These are phyloP conservation scores for Gila robusta DNA, from an alignment of 2,797 vertebrate species.

Conservation along the genomic window DNA sequence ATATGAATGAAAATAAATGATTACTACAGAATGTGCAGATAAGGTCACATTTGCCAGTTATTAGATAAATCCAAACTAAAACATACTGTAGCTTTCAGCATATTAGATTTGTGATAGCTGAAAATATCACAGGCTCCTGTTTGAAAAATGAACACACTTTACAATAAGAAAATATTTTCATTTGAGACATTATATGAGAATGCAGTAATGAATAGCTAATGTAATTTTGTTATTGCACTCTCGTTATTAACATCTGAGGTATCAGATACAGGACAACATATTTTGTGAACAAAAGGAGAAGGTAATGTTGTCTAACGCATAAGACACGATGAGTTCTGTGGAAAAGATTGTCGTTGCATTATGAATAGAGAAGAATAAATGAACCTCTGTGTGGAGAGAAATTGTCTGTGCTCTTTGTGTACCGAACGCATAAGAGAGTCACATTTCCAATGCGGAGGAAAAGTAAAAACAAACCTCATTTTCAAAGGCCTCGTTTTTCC, in stretches of 20 bases:
- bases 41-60: conserved; percentile 37
- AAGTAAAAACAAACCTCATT: conserved; percentile 36
- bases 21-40: conserved; percentile 14
- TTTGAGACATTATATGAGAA: conserved; percentile 31
- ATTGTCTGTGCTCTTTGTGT: conserved; percentile 42
- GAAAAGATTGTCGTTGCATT: conserved; percentile 25
- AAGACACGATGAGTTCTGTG: conserved; percentile 17
- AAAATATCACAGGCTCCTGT: conserved; percentile 15
- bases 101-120: conserved; percentile 17
- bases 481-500: background rate
- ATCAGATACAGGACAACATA: conserved; percentile 31
- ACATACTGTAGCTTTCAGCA: conserved; percentile 30
- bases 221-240: conserved; percentile 35
- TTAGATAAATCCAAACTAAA: conserved; percentile 31
- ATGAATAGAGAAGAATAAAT: conserved; percentile 30
- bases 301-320: conserved; percentile 18
- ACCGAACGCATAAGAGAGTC: conserved; percentile 12
- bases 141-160: conserved; percentile 15
- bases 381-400: conserved; percentile 33
- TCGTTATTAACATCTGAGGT: conserved; percentile 48
- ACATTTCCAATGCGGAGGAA: background rate
- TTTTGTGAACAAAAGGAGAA: conserved; percentile 31
- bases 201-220: conserved; percentile 43
- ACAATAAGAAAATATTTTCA: conserved; percentile 35
- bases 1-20: conserved; percentile 32